Percentiles rank a stretch among this genome's conserved stretches.
These are phyloP conservation scores for Aeoliscus strigatus DNA, from an alignment of 2,797 vertebrate genomes.

Conservation along the genomic window DNA sequence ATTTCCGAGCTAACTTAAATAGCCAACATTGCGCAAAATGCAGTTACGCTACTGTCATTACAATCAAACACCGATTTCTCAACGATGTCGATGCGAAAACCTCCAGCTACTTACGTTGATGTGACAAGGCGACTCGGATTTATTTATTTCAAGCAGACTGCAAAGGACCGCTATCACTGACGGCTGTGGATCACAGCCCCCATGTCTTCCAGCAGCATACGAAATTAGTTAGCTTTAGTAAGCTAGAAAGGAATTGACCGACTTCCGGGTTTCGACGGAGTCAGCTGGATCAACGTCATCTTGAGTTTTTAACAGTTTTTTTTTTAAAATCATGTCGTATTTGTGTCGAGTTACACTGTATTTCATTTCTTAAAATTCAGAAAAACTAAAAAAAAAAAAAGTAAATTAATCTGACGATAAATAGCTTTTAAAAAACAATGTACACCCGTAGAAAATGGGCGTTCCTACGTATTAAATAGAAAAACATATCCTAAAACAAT, in stretches of 20 bases:
- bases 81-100: not conserved
- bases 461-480: too few relatives aligned
- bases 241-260: slow-evolving; percentile 13
- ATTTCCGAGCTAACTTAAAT: slow-evolving; percentile 47
- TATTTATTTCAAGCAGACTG: slow-evolving; percentile 8
- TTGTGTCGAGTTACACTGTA: too few relatives aligned
- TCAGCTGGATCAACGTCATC: slow-evolving; percentile 46
- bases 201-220: slow-evolving; percentile 65
- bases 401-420: too few relatives aligned
- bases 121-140: slow-evolving; percentile 11
- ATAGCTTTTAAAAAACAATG: too few relatives aligned
- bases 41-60: slow-evolving; percentile 18
- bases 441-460: too few relatives aligned
- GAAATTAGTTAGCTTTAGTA: slow-evolving; percentile 41
- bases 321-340: too few relatives aligned
- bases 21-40: slow-evolving; percentile 42
- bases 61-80: not conserved
- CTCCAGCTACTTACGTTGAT: slow-evolving; percentile 44
- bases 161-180: slow-evolving; percentile 48
- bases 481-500: too few relatives aligned
- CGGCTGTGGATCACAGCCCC: slow-evolving; percentile 53
- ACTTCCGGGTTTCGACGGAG: slow-evolving; percentile 46
- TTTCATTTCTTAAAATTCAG: too few relatives aligned
- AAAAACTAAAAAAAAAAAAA: too few relatives aligned
- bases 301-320: too few relatives aligned